Conservation (phyloP, 1,140 invertebrate genomes). For the Drosophila littoralis region DNA sequence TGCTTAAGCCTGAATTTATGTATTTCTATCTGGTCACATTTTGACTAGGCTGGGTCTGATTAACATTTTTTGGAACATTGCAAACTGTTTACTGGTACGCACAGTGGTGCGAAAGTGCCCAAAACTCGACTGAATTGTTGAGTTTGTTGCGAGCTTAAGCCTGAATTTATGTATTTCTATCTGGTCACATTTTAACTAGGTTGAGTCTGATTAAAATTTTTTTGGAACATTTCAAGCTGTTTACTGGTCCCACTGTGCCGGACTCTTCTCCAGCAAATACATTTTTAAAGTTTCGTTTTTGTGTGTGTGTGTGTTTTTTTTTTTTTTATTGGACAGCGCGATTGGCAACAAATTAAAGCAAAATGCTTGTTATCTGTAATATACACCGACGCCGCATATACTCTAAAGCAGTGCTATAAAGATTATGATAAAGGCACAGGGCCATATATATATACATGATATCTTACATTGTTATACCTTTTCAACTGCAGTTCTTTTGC, state of each 20-base stretch:
- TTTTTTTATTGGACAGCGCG: constrained; percentile 5
- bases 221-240: too few species aligned
- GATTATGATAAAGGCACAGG: not conserved
- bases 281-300: constrained; percentile 32
- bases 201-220: too few species aligned
- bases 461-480: too few species aligned
- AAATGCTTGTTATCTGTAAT: not conserved
- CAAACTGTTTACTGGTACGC: too few species aligned
- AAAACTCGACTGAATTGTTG: not conserved
- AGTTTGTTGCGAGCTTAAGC: not conserved
- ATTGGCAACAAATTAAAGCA: constrained; percentile 3
- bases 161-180: not conserved
- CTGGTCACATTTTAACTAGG: not conserved
- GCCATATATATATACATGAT: too few species aligned
- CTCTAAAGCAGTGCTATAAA: constrained; percentile 16
- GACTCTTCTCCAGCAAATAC: constrained; percentile 44
- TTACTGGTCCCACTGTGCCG: constrained; percentile 34
- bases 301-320: not conserved
- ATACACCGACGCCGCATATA: constrained; percentile 17
- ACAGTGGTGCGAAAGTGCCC: too few species aligned
- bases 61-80: too few species aligned
- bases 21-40: too few species aligned
- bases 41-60: not conserved
- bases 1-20: not conserved
- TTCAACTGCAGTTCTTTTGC: too few species aligned